Percentiles rank a stretch among this genome's conserved stretches.
phyloP scores from a whole-genome alignment of 1,140 invertebrate genomes.

The Drosophila watanabei region DNA sequence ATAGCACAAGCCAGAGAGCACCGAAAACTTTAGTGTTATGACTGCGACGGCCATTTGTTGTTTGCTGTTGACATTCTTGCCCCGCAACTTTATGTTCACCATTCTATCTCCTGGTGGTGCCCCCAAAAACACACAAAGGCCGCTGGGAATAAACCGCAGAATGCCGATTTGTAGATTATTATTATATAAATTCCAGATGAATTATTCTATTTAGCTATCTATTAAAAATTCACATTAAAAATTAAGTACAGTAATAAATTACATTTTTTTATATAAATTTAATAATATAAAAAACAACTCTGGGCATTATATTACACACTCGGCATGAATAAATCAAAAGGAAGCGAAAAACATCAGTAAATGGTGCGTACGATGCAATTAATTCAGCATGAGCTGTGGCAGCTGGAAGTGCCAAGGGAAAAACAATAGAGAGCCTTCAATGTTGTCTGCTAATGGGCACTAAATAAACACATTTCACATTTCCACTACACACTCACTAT shows the following conservation, averaged over 20 bases:
- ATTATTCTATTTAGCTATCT: not conserved
- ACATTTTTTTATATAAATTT: not conserved
- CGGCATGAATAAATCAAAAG: constrained; percentile 32
- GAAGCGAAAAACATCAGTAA: constrained; percentile 5
- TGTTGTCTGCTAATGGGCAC: constrained; percentile 29
- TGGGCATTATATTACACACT: not conserved
- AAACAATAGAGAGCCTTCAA: constrained; percentile 17
- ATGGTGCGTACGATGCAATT: constrained; percentile 40
- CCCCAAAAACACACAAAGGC: not conserved
- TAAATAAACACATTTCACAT: constrained; percentile 47
- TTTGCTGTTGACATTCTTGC: constrained; percentile 35
- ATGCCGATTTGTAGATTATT: constrained; percentile 6
- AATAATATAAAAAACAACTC: not conserved
- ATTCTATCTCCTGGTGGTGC: constrained; percentile 1
- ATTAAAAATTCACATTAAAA: constrained; percentile 3
- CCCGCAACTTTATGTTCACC: constrained; percentile 19
- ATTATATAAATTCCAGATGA: not conserved
- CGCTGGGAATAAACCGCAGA: constrained; percentile 1
- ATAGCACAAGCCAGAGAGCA: constrained; percentile 14
- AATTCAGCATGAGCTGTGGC: constrained; percentile 27
- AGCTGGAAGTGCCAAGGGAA: constrained; percentile 3
- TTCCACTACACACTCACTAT: constrained; percentile 4
- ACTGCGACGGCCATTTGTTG: constrained; percentile 29
- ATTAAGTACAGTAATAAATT: not conserved
- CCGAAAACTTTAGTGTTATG: constrained; percentile 39